Base-by-base conservation (phyloP, 2,113 vertebrate species). In the Vicugna pacos region DNA sequence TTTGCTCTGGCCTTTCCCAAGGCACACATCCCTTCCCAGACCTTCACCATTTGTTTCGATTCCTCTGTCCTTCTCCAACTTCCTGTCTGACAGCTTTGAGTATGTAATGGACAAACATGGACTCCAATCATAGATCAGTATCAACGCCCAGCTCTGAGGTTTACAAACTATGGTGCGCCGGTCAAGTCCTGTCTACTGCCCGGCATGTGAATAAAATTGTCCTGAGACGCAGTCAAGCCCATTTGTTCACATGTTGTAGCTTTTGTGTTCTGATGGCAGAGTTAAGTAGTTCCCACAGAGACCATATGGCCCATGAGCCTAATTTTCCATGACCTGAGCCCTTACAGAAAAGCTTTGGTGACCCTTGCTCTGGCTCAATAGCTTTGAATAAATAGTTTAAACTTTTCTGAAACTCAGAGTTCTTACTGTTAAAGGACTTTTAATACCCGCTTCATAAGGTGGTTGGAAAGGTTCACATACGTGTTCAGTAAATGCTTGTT, bases 251-350 rank as follows among this genome's bases (percentile, higher is more conserved):
- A 20, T 38, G 2, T 32, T 9, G 9, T 35, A 52, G 30, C 13
- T 54, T 87, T 65, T 77, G 46, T 42, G 38, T 58, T 38, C 6
- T 15, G 0, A 2, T 8, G 22, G 30, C 30, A 20, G n/a, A 70
- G 22, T 6, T 4, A 12, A 73, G 14, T 14, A 24, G 14, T 69
- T 62, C 35, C 13, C 11, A 50, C 50, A 12, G 14, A 75, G 46
- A 62, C 15, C 24, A 0, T 28, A 4, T 15, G 35, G 60, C 14
- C 11, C 6, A 0, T 8, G 26, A 84, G 11, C 4, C 11, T 24
- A 30, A 72, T 30, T 42, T 8, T 80, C 6, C 17, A 1, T 32
- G 12, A 11, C 30, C 28, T 54, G 42, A n/a, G 15, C 77, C 22
- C 65, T 67, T 54, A 58, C 8, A 50, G 81, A 24, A 80, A 60